Evolutionary conservation across 2,888 invertebrate genomes (phyloP), one percentile per base, ranked within the genome.

Genomic region (Volucella inflata): DNA sequence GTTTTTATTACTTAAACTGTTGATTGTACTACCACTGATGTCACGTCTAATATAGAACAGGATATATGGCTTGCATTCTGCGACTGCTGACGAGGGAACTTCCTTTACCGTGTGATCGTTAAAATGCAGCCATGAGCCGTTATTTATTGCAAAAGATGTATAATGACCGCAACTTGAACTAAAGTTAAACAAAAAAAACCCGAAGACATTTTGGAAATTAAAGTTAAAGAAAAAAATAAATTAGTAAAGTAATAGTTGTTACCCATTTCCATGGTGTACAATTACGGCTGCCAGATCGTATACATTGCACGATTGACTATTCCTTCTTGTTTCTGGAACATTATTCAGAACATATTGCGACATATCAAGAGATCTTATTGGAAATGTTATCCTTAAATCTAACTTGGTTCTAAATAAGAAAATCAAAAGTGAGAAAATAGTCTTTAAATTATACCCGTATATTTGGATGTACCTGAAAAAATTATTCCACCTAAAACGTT

Each of bases 151-250:
- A 92, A 96, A 97, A 84, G 97, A 95, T 75, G 97, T 96, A 93
- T 97, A 97, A 92, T 97, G 97, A 44, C 97, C 97, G 44, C 96
- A 96, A 0, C 96, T 96, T 68, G 96, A 96, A 21, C 96, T 96
- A 93, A 21, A 93, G 93, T 40, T 80, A 76, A 67, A 77, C 38
- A 78, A 68, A 87, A 72, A 51, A 53, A 16, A 17, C n/a, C n/a
- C n/a, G 44, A 3, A 30, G 42, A 50, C 40, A 10, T 2, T 10
- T 12, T 16, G 40, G 4, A 14, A 21, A 59, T 71, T 4, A 55
- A 36, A 9, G 11, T 6, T 42, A 2, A 0, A 36, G 30, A 40
- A 65, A 42, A 2, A 36, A 8, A 11, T 2, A 51, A 21, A 30
- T 30, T 4, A 30, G 6, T 8, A 12, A 9, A 14, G 17, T 17